Base-by-base conservation (phyloP, 1,140 invertebrate species). In the Tachypleus tridentatus region DNA sequence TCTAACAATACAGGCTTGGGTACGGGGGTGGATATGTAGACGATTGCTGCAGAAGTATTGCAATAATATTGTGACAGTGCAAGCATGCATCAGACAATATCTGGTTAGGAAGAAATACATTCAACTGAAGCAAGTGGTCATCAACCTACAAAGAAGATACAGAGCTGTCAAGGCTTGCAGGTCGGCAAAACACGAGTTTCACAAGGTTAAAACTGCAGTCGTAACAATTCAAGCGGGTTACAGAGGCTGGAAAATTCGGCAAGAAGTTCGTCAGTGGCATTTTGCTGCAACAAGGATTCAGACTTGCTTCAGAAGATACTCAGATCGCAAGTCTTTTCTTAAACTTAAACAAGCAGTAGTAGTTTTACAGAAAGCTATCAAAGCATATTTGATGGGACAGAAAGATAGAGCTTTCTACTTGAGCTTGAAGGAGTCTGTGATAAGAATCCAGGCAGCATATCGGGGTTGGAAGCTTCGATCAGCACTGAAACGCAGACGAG, bases 301-400 rank as follows among this genome's bases (percentile, higher is more conserved):
- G n/a, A 8, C 53, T 54, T 8, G 53, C n/a, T 54, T 54, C 53
- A 54, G 53, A 54, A n/a, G 53, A 8, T 54, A 54, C 53, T 8
- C 54, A n/a, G 57, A 29, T 29, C 53, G 6, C 50, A 64, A 64
- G 64, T 29, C 6, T 73, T 72, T 58, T 58, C 61, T 5, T 4
- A 60, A 6, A 50, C 9, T 67, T n/a, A 72, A 70, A 64, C 6
- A 56, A 47, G 67, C 70, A 48, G 70, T 64, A 3, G 7, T 70
- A 63, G 58, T 54, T 11, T 58, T 75, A 53, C 75, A 76, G 62
- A 64, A 11, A 49, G 49, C 49, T 5, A 72, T 62, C 57, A 70
- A 72, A 66, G 71, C 64, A 52, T 67, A 69, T 6, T 52, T 58
- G 8, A 53, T 64, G 0, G 52, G 63, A n/a, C 64, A 60, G 7